Evolutionary conservation across 2,113 vertebrate genomes (phyloP), one percentile per base, ranked within the genome.

Genomic region (Sinocyclocheilus maitianheensis): DNA sequence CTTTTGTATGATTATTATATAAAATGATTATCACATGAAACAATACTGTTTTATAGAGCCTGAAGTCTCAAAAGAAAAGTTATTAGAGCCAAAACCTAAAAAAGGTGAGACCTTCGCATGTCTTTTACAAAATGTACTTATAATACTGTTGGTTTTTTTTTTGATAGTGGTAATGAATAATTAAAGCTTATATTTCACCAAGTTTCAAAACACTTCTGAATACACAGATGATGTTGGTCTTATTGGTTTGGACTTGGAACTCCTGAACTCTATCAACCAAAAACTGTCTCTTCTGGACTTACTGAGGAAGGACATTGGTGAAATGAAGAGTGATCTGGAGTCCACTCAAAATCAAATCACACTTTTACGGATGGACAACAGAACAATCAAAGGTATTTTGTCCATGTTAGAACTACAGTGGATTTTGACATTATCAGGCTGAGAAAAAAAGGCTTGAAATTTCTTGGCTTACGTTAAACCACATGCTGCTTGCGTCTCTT

Each of bases 251-350:
- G 75, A 87, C 24, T 18, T 89, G 69, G 88, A 89, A 48, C 86
- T 89, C 37, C 84, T 89, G 37, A 89, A 86, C 74, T 84, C 88
- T 48, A 89, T 89, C 86, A 89, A 87, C 76, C 84, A 87, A 81
- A 89, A 89, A 81, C 84, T 89, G 34, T 87, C 86, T 74, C 71
- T 89, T 72, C 76, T 89, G 86, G 88, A 89, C 75, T 37, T 89
- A 26, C 7, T 89, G 75, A 87, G 88, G 60, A 87, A 89, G 46
- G 88, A 89, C 43, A 87, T 89, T 34, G 88, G 88, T 78, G 88
- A 87, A 80, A 89, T 89, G 74, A 89, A 82, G 71, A 85, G 67
- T 40, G 88, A 89, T 30, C 86, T 89, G 84, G 88, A 87, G 88
- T 78, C 83, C 69, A 89, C 88, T 14, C 88, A 89, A 67, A 85